Evolutionary conservation across 2,888 invertebrate genomes (phyloP), one percentile per base, ranked within the genome.

Genomic region (Nomada flava): DNA sequence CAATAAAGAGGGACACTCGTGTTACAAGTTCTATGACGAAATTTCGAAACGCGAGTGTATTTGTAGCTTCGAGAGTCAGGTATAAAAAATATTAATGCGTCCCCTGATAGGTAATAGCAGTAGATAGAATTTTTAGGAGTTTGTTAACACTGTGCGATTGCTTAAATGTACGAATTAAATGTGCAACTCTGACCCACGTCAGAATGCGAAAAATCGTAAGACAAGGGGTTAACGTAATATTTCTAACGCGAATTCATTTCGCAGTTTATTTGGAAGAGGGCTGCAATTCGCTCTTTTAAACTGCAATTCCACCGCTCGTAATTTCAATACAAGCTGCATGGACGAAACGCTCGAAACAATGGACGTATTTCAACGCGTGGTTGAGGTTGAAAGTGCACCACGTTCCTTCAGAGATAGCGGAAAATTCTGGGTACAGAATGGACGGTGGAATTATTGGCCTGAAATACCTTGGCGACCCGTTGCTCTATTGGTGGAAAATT

Each of bases 271-370:
- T 52, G 47, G 55, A 73, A 47, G 57, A 15, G 18, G 5, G 7
- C 29, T 52, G 29, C 44, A 36, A 13, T 13, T 47, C 9, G 18
- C 29, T 20, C 36, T 15, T 52, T 53, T 42, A 20, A 67, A 57
- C 67, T 36, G 47, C 44, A 23, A n/a, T 11, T 26, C 69, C n/a
- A 3, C 9, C 42, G 42, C 53, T 64, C 71, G 57, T 71, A 62
- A 76, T 71, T 76, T 71, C 47, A 29, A 9, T 7, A 20, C n/a
- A 11, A 23, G 23, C 36, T 2, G 20, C 4, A 60, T 47, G 53
- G 36, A n/a, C 29, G 55, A 55, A 42, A 23, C 62, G 18, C 11
- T 23, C 44, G 44, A 76, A 76, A 76, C 76, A 76, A 76, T 76
- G 71, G 20, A n/a, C 62, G 75, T 63, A 55, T 70, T 76, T 70